phyloP scores from a whole-genome alignment of 92 coral and sea anemone genomes.

The Micromussa lordhowensis region DNA sequence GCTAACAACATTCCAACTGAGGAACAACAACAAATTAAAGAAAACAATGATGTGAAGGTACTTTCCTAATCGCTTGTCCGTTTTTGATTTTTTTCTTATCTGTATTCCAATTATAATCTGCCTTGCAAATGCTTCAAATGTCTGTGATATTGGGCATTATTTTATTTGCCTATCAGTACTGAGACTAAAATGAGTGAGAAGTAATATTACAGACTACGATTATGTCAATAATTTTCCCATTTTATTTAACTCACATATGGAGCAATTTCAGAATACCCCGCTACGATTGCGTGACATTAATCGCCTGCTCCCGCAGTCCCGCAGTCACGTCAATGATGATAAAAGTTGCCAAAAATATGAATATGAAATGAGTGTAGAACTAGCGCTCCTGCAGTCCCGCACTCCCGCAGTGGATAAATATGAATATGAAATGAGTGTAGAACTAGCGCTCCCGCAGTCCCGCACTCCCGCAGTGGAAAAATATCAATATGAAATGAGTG shows the following conservation, averaged over 20 bases:
- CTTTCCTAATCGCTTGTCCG: slow-evolving; percentile 19
- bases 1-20: slow-evolving; percentile 10
- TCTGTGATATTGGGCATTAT: not conserved
- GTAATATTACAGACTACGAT: not conserved
- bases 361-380: too few relatives aligned
- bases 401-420: too few relatives aligned
- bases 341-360: too few relatives aligned
- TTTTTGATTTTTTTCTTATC: not conserved
- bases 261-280: too few relatives aligned
- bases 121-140: not conserved
- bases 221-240: not conserved
- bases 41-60: slow-evolving; percentile 28
- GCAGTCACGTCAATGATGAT: too few relatives aligned
- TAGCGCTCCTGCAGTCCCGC: too few relatives aligned
- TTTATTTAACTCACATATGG: not conserved
- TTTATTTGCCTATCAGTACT: not conserved
- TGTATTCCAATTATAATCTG: not conserved
- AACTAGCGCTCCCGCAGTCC: too few relatives aligned
- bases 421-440: too few relatives aligned
- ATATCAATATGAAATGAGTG: too few relatives aligned
- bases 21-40: slow-evolving; percentile 19
- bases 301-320: too few relatives aligned
- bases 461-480: too few relatives aligned
- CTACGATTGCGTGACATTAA: too few relatives aligned
- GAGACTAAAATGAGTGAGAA: not conserved